Conservation (phyloP, 2,113 vertebrate species). For the Trichechus manatus region DNA sequence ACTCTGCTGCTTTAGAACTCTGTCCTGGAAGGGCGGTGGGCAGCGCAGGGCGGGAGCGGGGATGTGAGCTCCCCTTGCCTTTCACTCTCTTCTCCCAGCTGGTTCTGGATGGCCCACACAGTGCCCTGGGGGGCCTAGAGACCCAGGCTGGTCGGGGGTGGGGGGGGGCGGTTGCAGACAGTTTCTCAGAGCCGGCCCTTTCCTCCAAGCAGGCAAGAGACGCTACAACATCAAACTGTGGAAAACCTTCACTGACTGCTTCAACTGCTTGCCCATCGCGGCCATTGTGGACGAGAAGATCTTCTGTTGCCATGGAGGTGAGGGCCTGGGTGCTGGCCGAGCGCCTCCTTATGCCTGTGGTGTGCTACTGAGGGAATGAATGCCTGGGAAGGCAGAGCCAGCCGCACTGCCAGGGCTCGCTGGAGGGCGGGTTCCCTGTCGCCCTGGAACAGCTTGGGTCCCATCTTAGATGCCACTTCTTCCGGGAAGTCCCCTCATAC, state of each 20-base stretch:
- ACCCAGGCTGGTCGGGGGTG: no score
- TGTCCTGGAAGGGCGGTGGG: neutral
- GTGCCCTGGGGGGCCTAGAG: neutral
- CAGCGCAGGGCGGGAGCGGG: rapidly evolving
- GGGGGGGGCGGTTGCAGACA: neutral
- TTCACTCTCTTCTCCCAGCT: neutral
- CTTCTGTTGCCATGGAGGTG: constrained; percentile 99
- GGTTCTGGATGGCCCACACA: neutral
- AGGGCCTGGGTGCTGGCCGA: neutral
- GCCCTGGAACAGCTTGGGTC: neutral
- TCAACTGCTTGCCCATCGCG: constrained; percentile 97
- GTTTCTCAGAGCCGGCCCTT: neutral
- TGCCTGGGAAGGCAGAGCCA: neutral
- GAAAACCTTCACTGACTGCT: constrained; percentile 99
- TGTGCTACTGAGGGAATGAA: neutral
- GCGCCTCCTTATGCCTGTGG: no score
- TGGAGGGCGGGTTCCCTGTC: neutral
- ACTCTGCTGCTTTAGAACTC: neutral
- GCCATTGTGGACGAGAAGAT: constrained; percentile 99
- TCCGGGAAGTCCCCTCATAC: neutral
- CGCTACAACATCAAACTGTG: constrained; percentile 99
- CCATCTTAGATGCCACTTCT: neutral
- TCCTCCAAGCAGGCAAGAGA: constrained; percentile 92
- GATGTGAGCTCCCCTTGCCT: neutral
- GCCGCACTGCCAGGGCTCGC: neutral